A percentile compares a stretch with the other conserved stretches of the same genome.
These are phyloP conservation scores for Bombus terrestris DNA, from an alignment of 1,140 invertebrate genomes.

Conservation along the genomic window DNA sequence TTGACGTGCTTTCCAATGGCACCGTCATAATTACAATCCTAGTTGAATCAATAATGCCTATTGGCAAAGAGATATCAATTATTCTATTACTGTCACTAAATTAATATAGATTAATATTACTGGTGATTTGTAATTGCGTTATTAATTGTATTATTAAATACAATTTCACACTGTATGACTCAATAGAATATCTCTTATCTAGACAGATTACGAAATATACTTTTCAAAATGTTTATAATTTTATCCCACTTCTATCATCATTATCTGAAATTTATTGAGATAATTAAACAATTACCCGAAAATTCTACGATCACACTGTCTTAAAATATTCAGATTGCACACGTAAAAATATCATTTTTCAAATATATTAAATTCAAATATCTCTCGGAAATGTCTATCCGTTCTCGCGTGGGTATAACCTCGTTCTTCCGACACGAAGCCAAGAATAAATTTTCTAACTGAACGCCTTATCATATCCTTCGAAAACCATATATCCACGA, in stretches of 20 bases:
- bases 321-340: neutral
- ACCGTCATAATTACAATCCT: constrained; percentile 3
- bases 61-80: constrained; percentile 7
- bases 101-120: constrained; percentile 12
- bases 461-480: neutral
- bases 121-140: neutral
- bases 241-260: neutral
- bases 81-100: neutral
- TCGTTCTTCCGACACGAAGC: neutral
- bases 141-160: neutral
- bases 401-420: neutral
- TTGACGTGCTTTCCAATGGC: neutral
- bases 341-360: neutral
- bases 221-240: neutral
- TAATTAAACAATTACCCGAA: neutral
- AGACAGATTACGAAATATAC: neutral
- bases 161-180: neutral
- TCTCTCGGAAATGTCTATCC: neutral
- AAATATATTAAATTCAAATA: neutral
- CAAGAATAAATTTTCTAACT: neutral
- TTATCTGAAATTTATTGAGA: neutral
- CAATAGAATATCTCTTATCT: neutral
- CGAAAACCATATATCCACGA: neutral
- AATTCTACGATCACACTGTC: neutral
- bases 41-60: constrained; percentile 7